Evolutionary conservation across 2,113 vertebrate genomes (phyloP).

Genomic region (Fulica atra): DNA sequence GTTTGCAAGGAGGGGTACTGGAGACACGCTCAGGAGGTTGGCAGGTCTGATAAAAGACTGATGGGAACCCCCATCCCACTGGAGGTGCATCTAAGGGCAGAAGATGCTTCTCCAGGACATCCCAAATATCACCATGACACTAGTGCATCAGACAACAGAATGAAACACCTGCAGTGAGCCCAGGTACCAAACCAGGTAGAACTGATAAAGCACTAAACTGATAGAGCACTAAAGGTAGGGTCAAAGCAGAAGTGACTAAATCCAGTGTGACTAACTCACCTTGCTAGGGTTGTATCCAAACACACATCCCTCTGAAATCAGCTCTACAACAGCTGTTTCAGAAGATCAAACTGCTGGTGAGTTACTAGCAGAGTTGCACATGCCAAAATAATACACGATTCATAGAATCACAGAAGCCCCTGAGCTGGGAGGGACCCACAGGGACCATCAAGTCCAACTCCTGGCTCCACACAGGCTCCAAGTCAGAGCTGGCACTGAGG

Average conservation of each 20-base stretch:
- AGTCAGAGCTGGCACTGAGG: too few species aligned
- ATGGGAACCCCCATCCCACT: background rate
- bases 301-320: background rate
- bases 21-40: background rate
- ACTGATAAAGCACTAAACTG: background rate
- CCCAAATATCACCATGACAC: background rate
- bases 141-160: background rate
- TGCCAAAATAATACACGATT: background rate
- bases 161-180: background rate
- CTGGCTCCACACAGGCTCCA: too few species aligned
- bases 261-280: background rate
- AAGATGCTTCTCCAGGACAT: background rate
- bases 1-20: background rate
- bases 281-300: background rate
- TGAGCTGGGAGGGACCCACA: too few species aligned
- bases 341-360: background rate
- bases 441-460: too few species aligned
- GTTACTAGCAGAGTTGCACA: background rate
- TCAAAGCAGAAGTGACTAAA: background rate
- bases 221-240: background rate
- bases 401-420: too few species aligned
- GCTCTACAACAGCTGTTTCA: background rate
- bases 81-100: background rate
- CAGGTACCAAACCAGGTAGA: background rate
- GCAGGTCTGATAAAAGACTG: background rate